Evolutionary conservation across 2,888 invertebrate genomes (phyloP).

Genomic region (Athrips mouffetella): DNA sequence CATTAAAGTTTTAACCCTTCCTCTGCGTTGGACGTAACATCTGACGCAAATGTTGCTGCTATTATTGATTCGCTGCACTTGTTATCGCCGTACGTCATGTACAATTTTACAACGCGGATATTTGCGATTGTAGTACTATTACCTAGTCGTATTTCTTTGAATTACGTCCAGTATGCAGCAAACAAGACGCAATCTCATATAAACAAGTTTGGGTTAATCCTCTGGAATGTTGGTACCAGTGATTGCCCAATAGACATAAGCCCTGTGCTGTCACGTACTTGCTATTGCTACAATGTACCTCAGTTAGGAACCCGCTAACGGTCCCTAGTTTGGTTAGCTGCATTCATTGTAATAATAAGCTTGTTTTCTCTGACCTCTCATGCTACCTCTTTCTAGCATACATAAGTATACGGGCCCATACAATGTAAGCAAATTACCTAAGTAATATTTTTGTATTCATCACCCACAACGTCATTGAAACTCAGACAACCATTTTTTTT

Average conservation of each 20-base stretch:
- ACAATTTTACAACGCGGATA: slow-evolving; percentile 10
- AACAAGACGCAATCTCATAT: no score
- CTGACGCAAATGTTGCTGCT: slow-evolving; percentile 34
- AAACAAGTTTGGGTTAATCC: neutral
- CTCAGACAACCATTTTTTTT: neutral
- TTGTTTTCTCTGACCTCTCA: slow-evolving; percentile 4
- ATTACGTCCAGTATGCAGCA: no score
- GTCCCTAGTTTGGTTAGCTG: neutral
- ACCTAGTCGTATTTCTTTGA: no score
- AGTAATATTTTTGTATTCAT: neutral
- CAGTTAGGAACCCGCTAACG: slow-evolving; percentile 1
- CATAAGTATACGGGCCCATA: neutral
- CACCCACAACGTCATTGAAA: slow-evolving; percentile 1
- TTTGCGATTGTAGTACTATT: no score
- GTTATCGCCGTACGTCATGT: neutral
- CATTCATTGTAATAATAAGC: slow-evolving; percentile 5
- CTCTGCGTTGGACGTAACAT: slow-evolving; percentile 35
- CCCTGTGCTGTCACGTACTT: slow-evolving; percentile 4
- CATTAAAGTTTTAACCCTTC: slow-evolving; percentile 51
- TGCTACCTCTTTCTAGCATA: neutral
- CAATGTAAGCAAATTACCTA: slow-evolving; percentile 2
- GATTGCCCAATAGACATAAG: neutral
- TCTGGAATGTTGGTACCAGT: neutral
- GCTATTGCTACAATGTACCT: neutral
- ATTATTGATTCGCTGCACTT: slow-evolving; percentile 11